Evolutionary conservation across 2,888 invertebrate genomes (phyloP).

Genomic region (Apamea epomidion): DNA sequence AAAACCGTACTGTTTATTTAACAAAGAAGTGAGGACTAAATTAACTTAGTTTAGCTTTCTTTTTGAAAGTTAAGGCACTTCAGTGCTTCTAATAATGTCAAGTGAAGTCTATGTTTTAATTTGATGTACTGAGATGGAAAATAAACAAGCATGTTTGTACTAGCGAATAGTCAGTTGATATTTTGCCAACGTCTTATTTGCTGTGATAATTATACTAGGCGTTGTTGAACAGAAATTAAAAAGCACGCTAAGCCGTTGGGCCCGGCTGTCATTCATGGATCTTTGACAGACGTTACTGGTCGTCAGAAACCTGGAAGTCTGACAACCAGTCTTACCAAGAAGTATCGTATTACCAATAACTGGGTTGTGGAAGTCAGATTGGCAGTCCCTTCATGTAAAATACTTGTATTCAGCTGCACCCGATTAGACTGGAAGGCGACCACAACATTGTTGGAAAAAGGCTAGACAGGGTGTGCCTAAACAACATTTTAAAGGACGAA

Average conservation of each 20-base stretch:
- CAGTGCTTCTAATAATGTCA: conserved; percentile 8
- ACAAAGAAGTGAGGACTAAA: conserved; percentile 20
- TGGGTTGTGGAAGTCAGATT: neutral
- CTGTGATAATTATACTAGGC: conserved; percentile 13
- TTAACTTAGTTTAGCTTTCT: conserved; percentile 25
- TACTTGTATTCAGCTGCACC: too few species aligned
- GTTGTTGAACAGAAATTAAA: neutral
- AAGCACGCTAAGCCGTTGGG: neutral
- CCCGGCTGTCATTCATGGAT: neutral
- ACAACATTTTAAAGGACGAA: neutral
- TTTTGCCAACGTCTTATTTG: conserved; percentile 12
- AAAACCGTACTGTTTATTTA: conserved; percentile 34
- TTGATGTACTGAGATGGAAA: neutral
- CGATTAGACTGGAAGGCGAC: neutral
- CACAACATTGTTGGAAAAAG: neutral
- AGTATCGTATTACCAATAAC: neutral
- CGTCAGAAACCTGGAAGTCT: neutral
- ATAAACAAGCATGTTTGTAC: neutral
- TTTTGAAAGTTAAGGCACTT: conserved; percentile 37
- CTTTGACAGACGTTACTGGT: neutral
- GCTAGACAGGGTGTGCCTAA: neutral
- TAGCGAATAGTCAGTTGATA: neutral
- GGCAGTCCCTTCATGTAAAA: too few species aligned
- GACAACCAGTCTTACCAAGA: neutral
- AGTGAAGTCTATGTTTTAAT: conserved; percentile 10